These are phyloP conservation scores for Prochilodus magdalenae DNA, from an alignment of 2,113 vertebrate genomes.

Conservation along the genomic window DNA sequence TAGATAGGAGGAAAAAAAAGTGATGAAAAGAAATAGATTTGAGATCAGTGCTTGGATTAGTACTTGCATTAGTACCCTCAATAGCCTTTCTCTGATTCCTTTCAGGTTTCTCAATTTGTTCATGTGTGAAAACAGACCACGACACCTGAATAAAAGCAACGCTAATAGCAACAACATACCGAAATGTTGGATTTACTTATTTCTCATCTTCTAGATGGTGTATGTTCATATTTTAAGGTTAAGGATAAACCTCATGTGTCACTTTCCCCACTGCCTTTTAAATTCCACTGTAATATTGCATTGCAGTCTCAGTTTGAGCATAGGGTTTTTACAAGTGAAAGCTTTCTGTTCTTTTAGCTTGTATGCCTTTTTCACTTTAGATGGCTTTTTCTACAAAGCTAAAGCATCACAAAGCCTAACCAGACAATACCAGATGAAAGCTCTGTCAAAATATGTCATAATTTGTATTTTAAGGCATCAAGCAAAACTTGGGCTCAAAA, in stretches of 20 bases:
- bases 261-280: not conserved
- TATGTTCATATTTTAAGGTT: too few relatives aligned
- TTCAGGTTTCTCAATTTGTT: too few relatives aligned
- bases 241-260: not conserved
- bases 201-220: too few relatives aligned
- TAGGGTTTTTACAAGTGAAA: not conserved
- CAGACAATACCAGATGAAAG: not conserved
- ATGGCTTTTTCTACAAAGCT: not conserved
- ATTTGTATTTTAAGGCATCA: not conserved
- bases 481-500: not conserved
- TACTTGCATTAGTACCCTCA: too few relatives aligned
- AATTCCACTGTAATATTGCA: not conserved
- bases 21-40: too few relatives aligned
- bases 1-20: too few relatives aligned
- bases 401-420: not conserved
- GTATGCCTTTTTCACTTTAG: not conserved
- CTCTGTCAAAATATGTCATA: not conserved
- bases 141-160: too few relatives aligned
- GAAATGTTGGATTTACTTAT: too few relatives aligned
- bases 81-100: too few relatives aligned
- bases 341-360: not conserved
- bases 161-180: too few relatives aligned
- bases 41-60: too few relatives aligned
- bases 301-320: not conserved
- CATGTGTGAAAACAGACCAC: too few relatives aligned